Evolutionary conservation across 2,888 invertebrate genomes (phyloP).

Genomic region (Caenorhabditis panamensis): DNA sequence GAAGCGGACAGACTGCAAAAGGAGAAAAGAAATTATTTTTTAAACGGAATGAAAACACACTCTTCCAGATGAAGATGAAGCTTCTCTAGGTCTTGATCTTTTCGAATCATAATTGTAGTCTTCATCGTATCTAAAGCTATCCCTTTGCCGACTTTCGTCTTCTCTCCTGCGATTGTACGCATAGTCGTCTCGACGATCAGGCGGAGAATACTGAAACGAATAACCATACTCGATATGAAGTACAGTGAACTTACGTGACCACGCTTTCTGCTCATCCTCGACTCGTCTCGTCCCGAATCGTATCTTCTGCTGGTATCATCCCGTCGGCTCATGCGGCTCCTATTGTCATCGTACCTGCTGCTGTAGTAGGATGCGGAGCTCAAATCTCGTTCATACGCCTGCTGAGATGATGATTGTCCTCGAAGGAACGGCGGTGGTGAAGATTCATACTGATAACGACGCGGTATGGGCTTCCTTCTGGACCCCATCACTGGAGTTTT

Average conservation of each 20-base stretch:
- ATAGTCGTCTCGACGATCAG: not conserved
- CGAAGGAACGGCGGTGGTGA: not conserved
- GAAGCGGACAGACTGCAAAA: constrained; percentile 46
- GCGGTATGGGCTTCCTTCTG: not conserved
- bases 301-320: constrained; percentile 16
- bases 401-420: not conserved
- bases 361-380: not conserved
- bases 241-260: constrained; percentile 17
- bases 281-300: constrained; percentile 21
- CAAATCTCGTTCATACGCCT: not conserved
- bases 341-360: constrained; percentile 14
- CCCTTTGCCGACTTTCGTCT: not conserved
- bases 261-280: constrained; percentile 36
- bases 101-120: constrained; percentile 24
- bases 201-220: not conserved
- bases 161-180: constrained; percentile 1
- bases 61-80: constrained; percentile 37
- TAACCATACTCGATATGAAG: no score
- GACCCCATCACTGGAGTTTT: constrained; percentile 5
- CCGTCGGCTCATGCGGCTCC: constrained; percentile 14
- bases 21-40: no score
- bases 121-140: not conserved
- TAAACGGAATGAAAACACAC: not conserved
- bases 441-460: not conserved
- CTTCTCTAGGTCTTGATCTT: constrained; percentile 20